Conservation (phyloP, 2,797 vertebrate genomes). For the Dallia pectoralis region DNA sequence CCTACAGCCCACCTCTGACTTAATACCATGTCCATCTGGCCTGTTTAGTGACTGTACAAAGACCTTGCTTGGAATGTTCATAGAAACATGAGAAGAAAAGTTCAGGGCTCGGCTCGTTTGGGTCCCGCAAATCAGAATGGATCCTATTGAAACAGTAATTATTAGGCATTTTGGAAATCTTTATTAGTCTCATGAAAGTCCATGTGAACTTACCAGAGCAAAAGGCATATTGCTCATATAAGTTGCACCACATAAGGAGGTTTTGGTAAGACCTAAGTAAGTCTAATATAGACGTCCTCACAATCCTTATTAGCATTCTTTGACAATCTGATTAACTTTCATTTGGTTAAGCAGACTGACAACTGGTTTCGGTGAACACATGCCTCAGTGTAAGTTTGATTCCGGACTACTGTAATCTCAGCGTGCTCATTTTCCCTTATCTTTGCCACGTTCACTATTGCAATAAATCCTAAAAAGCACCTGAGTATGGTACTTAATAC, state of each 20-base stretch:
- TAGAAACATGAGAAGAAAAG: neutral
- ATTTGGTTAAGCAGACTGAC: no score
- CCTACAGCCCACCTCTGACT: slow-evolving; percentile 3
- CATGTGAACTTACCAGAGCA: neutral
- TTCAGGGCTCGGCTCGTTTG: neutral
- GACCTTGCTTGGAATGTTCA: neutral
- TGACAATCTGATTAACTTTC: neutral
- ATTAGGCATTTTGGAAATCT: neutral
- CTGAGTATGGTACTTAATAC: no score
- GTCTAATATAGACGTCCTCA: neutral
- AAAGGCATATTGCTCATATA: neutral
- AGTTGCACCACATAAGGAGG: neutral
- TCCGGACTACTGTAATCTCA: no score
- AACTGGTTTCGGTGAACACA: no score
- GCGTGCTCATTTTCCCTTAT: no score
- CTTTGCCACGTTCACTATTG: no score
- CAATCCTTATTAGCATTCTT: neutral
- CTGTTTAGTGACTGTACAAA: neutral
- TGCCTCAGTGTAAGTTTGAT: no score
- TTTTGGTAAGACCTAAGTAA: neutral
- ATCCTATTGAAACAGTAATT: neutral
- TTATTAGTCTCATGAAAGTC: neutral
- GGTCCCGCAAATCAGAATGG: neutral
- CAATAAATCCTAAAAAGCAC: no score
- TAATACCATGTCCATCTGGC: neutral